A percentile compares a stretch with the other conserved stretches of the same genome.
Evolutionary conservation across 2,113 vertebrate genomes (phyloP).

Genomic region (Rhinolophus ferrumequinum): DNA sequence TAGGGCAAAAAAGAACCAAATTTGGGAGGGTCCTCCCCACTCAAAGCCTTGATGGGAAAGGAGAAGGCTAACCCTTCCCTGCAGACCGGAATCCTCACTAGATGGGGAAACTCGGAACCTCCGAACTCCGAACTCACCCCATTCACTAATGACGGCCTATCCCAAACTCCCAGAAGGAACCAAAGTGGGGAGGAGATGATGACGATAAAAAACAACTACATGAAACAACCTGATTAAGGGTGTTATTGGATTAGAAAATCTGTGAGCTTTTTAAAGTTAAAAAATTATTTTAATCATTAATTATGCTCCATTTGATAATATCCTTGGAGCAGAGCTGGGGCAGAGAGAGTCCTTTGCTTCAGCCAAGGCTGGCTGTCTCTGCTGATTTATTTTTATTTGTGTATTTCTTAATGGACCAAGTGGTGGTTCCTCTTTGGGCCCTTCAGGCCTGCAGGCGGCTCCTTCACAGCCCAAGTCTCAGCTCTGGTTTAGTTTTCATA

Average conservation of each 20-base stretch:
- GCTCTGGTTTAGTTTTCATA: not conserved
- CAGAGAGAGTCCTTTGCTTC: not conserved
- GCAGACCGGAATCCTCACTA: not conserved
- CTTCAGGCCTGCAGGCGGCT: not conserved
- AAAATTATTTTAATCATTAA: not conserved
- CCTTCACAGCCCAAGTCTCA: not conserved
- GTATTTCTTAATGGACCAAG: slow-evolving; percentile 53
- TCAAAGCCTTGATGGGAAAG: not conserved
- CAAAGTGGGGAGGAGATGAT: not conserved
- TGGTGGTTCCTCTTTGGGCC: not conserved
- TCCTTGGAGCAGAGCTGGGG: not conserved
- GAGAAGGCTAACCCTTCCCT: not conserved
- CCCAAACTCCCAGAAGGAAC: not conserved
- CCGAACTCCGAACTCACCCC: not conserved
- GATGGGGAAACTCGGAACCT: not conserved
- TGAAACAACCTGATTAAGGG: not conserved
- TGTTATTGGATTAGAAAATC: slow-evolving; percentile 21
- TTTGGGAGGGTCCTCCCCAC: not conserved
- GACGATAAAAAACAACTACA: not conserved
- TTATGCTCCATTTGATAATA: not conserved
- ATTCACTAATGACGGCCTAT: not conserved
- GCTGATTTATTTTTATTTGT: slow-evolving; percentile 58
- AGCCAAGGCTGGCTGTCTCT: not conserved
- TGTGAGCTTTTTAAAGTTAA: not conserved
- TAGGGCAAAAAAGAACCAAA: not conserved